phyloP scores from a whole-genome alignment of 2,888 invertebrate species.

The Tetropium fuscum region DNA sequence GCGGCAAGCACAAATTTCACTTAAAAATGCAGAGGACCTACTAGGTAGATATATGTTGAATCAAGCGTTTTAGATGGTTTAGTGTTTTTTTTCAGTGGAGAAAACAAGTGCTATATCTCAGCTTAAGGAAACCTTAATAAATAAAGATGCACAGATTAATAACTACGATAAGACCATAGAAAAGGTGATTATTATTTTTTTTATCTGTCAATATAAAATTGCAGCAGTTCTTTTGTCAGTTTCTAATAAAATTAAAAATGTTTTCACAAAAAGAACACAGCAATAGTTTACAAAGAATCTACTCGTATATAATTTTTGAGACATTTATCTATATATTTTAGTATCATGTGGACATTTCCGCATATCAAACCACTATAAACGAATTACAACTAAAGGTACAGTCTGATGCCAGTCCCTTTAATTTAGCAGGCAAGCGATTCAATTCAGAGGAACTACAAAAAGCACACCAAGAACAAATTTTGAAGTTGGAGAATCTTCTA shows the following conservation, averaged over 20 bases:
- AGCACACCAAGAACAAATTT: constrained; percentile 51
- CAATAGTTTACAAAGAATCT: too few relatives aligned
- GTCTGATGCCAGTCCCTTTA: constrained; percentile 51
- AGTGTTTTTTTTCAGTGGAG: constrained; percentile 44
- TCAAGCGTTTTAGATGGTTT: neutral
- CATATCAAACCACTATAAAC: constrained; percentile 51
- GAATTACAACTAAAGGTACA: constrained; percentile 53
- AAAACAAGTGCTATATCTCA: constrained; percentile 47
- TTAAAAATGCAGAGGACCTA: constrained; percentile 51
- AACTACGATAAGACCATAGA: constrained; percentile 44
- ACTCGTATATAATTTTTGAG: too few relatives aligned
- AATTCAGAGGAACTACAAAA: constrained; percentile 54
- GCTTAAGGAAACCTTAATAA: constrained; percentile 37
- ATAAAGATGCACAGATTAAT: constrained; percentile 44
- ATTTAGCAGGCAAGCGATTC: constrained; percentile 45
- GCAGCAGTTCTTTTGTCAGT: too few relatives aligned
- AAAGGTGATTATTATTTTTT: too few relatives aligned
- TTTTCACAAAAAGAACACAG: too few relatives aligned
- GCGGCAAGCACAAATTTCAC: constrained; percentile 51
- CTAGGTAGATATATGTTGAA: constrained; percentile 54
- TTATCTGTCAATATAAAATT: too few relatives aligned
- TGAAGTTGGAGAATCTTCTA: constrained; percentile 48
- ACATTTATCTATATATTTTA: constrained; percentile 37
- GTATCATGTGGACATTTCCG: constrained; percentile 50
- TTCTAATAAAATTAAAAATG: too few relatives aligned